Evolutionary conservation across 2,797 vertebrate genomes (phyloP), one percentile per base, ranked within the genome.

Genomic region (Hirundo rustica): DNA sequence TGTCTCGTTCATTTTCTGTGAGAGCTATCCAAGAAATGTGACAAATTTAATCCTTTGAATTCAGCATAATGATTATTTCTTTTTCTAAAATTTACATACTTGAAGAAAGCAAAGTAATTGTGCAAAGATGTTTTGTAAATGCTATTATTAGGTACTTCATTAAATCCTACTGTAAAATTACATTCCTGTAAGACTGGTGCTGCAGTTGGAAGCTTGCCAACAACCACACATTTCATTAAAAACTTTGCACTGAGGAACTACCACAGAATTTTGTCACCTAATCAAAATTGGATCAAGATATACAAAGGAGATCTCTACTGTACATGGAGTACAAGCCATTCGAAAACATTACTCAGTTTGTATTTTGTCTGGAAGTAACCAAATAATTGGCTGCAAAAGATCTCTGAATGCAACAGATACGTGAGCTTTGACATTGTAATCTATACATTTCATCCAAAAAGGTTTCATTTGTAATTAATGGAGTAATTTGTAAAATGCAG

Each of bases 1-100:
- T 98, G 16, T 98, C 98, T 76, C 92, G 96, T 70, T 99, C 99
- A n/a, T 98, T 97, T 76, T 99, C 98, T 54, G 98, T 99, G 94
- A 99, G 98, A 78, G 99, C 99, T 99, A 78, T n/a, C 75, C 10
- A 95, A 87, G 85, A 84, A 60, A 40, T 8, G 19, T 16, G 27
- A 82, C 30, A 85, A 86, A 76, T 17, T 27, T 11, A 61, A 42
- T 45, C 19, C 38, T 87, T 40, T 20, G 2, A 79, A 30, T 22
- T 78, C 14, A 25, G 17, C n/a, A 20, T 14, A 22, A n/a, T 11
- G 8, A n/a, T 72, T 91, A 73, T n/a, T 73, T 54, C 32, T 50
- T 40, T 48, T 81, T 72, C 82, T 65, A 20, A 38, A 53, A 60
- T 58, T 5, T 61, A 71, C 8, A 2, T 57, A 22, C 21, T 72